Evolutionary conservation across 2,113 vertebrate species (phyloP).

Genomic region (Catharus bicknelli): DNA sequence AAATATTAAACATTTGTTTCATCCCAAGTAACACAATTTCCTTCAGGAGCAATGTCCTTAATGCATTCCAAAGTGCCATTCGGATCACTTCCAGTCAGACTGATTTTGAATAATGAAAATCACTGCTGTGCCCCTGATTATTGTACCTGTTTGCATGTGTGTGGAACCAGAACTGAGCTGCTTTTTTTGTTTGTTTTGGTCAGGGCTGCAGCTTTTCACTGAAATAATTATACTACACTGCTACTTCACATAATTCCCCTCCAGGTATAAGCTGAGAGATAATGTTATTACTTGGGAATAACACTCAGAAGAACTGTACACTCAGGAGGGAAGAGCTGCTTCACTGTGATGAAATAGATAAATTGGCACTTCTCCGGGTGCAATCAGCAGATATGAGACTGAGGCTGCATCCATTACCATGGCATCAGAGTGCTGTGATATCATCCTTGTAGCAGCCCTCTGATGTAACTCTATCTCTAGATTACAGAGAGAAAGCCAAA

Average conservation of each 20-base stretch:
- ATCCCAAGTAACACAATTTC: not conserved
- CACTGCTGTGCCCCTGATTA: not conserved
- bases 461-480: constrained; percentile 1
- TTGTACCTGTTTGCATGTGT: not conserved
- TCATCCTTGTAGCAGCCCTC: not conserved
- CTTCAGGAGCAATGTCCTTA: not conserved
- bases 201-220: not conserved
- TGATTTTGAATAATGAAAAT: not conserved
- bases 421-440: constrained; percentile 9
- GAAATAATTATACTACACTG: constrained; percentile 23
- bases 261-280: constrained; percentile 26
- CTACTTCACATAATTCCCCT: constrained; percentile 37
- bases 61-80: not conserved
- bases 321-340: constrained; percentile 33
- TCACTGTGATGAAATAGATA: constrained; percentile 39
- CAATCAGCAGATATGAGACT: constrained; percentile 27
- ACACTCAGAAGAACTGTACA: constrained; percentile 31
- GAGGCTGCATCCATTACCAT: constrained; percentile 15
- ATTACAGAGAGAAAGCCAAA: constrained; percentile 1
- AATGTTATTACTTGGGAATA: constrained; percentile 28
- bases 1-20: not conserved
- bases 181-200: not conserved
- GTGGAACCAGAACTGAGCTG: not conserved
- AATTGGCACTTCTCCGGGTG: constrained; percentile 12
- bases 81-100: not conserved